These are phyloP conservation scores for Achroia grisella DNA, from an alignment of 1,140 invertebrate genomes.

Conservation along the genomic window DNA sequence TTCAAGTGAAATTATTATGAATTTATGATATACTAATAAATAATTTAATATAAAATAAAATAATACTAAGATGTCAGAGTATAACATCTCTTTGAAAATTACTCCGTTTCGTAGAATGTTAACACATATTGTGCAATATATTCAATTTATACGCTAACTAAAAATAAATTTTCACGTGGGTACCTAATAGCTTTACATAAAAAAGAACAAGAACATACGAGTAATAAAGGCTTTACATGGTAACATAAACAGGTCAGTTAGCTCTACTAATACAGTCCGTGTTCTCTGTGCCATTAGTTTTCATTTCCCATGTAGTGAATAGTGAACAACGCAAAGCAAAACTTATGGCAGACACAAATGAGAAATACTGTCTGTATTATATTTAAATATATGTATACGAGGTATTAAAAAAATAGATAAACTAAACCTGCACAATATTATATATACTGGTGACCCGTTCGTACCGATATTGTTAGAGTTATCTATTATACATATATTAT, in stretches of 20 bases:
- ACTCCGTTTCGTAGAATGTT: no score
- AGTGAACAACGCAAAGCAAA: slow-evolving; percentile 35
- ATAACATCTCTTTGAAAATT: no score
- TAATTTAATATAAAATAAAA: no score
- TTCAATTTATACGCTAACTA: not conserved
- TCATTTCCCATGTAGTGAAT: slow-evolving; percentile 39
- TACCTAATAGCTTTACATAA: slow-evolving; percentile 4
- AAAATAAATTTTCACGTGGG: slow-evolving; percentile 1
- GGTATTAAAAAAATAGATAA: no score
- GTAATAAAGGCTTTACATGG: slow-evolving; percentile 27
- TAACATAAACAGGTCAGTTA: slow-evolving; percentile 44
- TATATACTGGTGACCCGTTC: no score
- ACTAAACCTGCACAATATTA: no score
- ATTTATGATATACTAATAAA: no score
- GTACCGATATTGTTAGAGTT: no score
- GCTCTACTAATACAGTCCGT: slow-evolving; percentile 37
- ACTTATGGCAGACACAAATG: slow-evolving; percentile 54
- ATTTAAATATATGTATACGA: no score
- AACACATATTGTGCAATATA: not conserved
- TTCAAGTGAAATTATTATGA: no score
- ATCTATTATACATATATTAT: no score
- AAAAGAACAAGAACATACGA: slow-evolving; percentile 16
- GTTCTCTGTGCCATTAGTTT: slow-evolving; percentile 39
- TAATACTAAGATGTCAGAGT: no score
- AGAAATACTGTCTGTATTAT: slow-evolving; percentile 19